Conservation (phyloP, 2,888 invertebrate genomes). For the Acronicta aceris region DNA sequence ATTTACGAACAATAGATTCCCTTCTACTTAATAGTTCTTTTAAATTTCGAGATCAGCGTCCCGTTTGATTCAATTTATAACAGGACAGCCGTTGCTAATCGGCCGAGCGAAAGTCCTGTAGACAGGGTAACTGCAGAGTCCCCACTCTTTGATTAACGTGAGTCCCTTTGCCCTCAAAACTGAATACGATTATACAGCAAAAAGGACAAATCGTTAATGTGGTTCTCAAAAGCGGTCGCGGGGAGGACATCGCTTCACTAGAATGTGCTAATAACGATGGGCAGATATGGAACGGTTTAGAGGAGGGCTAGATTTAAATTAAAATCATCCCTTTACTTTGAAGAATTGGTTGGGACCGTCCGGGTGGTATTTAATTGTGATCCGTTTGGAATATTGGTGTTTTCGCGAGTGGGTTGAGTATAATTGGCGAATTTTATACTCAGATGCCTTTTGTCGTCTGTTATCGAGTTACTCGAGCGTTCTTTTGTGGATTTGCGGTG, state of each 20-base stretch:
- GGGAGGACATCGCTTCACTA: conserved; percentile 58
- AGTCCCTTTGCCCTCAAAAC: conserved; percentile 59
- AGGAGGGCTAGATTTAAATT: conserved; percentile 80
- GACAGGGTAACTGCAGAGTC: conserved; percentile 54
- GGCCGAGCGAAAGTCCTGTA: conserved; percentile 62
- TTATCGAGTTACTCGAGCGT: conserved; percentile 74
- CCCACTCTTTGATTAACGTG: conserved; percentile 65
- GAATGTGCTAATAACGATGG: conserved; percentile 58
- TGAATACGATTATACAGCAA: conserved; percentile 65
- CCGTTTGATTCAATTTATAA: conserved; percentile 65
- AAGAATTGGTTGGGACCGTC: conserved; percentile 69
- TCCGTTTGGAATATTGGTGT: conserved; percentile 74
- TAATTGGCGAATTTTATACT: conserved; percentile 82
- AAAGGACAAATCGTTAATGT: conserved; percentile 69
- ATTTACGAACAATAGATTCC: conserved; percentile 42
- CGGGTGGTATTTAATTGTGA: conserved; percentile 80
- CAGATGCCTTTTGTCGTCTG: conserved; percentile 79
- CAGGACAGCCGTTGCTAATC: conserved; percentile 55
- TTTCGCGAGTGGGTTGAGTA: conserved; percentile 73
- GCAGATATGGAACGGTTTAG: conserved; percentile 56
- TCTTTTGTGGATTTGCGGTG: conserved; percentile 67
- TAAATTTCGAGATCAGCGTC: conserved; percentile 55
- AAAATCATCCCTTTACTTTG: conserved; percentile 80
- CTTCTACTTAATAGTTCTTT: conserved; percentile 52
- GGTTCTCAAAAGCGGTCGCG: conserved; percentile 66